Conservation (phyloP, 2,888 invertebrate genomes). For the Clepsis dumicolana region DNA sequence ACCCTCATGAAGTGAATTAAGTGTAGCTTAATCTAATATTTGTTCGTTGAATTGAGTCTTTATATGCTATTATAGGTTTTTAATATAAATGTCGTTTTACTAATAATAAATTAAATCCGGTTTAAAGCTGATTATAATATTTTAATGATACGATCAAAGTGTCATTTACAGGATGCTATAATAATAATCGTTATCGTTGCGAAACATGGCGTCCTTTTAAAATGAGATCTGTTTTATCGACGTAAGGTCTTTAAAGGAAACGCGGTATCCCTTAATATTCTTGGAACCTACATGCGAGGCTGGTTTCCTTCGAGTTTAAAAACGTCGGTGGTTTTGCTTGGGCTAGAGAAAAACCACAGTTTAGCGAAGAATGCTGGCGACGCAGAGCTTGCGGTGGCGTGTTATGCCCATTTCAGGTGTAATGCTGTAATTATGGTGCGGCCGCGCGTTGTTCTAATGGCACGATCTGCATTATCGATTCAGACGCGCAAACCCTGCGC, state of each 20-base stretch:
- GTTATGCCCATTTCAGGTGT: conserved; percentile 73
- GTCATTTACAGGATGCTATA: conserved; percentile 18
- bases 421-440: conserved; percentile 68
- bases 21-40: conserved; percentile 2
- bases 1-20: background rate
- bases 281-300: conserved; percentile 54
- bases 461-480: conserved; percentile 63
- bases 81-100: background rate
- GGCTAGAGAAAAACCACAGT: conserved; percentile 53
- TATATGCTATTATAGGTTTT: background rate
- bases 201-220: conserved; percentile 4
- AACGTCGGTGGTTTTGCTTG: conserved; percentile 52
- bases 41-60: background rate
- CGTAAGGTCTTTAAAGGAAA: conserved; percentile 48
- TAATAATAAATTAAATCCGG: conserved; percentile 10
- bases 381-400: conserved; percentile 56
- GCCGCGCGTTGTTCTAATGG: conserved; percentile 60
- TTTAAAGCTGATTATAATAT: conserved; percentile 9
- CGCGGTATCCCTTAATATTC: conserved; percentile 59
- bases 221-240: background rate
- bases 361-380: conserved; percentile 63
- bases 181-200: conserved; percentile 27
- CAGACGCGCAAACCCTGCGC: conserved; percentile 45
- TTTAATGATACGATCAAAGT: conserved; percentile 16
- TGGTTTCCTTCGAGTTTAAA: conserved; percentile 53